A percentile compares a stretch with the other conserved stretches of the same genome.
These are phyloP conservation scores for Enteromius afrohamiltoni DNA, from an alignment of 2,797 vertebrate species.

Conservation along the genomic window DNA sequence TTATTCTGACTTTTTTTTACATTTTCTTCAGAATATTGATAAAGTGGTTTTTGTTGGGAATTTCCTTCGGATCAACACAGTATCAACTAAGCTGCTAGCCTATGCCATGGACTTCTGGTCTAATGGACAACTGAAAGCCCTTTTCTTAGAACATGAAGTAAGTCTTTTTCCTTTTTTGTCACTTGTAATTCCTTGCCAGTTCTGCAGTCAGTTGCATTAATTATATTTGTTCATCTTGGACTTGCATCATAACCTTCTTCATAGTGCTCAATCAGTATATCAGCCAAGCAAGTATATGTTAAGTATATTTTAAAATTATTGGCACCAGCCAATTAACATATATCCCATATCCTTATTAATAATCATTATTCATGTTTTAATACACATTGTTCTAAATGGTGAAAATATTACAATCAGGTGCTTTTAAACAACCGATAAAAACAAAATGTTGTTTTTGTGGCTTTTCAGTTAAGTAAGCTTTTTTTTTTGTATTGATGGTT, in stretches of 20 bases:
- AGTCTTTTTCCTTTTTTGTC: constrained; percentile 28
- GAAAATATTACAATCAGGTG: background rate
- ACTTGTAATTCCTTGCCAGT: background rate
- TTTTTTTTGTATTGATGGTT: background rate
- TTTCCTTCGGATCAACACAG: constrained; percentile 90
- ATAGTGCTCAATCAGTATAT: background rate
- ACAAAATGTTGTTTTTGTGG: background rate
- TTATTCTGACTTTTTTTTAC: background rate
- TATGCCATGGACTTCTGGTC: constrained; percentile 95
- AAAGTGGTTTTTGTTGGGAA: constrained; percentile 91
- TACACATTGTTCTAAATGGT: background rate
- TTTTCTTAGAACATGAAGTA: constrained; percentile 92
- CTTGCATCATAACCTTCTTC: background rate
- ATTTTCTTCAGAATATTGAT: constrained; percentile 81
- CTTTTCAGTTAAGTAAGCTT: background rate
- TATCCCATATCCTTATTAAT: no score
- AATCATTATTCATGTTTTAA: background rate
- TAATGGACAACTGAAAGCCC: constrained; percentile 88
- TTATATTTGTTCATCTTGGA: background rate
- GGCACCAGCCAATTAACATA: background rate
- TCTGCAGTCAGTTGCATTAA: background rate
- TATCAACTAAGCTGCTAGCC: constrained; percentile 89
- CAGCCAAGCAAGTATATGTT: background rate
- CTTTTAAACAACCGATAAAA: background rate
- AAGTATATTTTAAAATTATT: background rate